Conservation (phyloP, 2,113 vertebrate genomes). For the Tychaedon coryphoeus region DNA sequence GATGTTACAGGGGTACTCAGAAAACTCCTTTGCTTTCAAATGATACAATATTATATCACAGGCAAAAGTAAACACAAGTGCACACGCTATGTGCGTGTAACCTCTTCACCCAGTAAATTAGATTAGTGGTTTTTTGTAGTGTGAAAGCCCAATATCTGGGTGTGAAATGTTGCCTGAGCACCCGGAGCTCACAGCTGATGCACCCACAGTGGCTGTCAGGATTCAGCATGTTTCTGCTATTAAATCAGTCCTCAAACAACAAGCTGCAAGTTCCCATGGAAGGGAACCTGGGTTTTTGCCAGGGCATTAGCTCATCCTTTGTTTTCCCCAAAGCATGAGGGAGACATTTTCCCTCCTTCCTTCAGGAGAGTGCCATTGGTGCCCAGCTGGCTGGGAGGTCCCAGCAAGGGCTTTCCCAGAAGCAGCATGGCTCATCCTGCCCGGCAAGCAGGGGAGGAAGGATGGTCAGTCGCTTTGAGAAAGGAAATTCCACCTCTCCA, state of each 20-base stretch:
- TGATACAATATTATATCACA: background rate
- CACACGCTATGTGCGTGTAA: background rate
- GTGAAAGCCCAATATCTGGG: background rate
- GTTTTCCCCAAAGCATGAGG: background rate
- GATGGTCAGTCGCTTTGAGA: background rate
- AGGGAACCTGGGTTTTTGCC: background rate
- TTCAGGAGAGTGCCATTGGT: fast-evolving
- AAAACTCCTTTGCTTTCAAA: background rate
- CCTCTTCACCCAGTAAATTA: background rate
- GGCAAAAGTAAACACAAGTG: background rate
- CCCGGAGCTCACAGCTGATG: background rate
- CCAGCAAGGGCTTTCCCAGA: background rate
- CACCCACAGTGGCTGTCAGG: background rate
- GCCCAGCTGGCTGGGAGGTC: background rate
- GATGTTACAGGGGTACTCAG: fast-evolving
- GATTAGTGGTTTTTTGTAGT: background rate
- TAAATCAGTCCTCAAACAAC: slow-evolving; percentile 26
- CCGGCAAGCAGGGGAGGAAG: background rate
- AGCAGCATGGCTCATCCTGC: background rate
- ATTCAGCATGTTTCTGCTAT: slow-evolving; percentile 15
- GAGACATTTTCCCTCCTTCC: background rate
- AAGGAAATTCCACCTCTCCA: background rate
- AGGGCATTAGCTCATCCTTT: slow-evolving; percentile 62
- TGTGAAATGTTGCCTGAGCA: background rate
- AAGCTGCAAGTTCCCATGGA: background rate